Conservation (phyloP, 2,888 invertebrate genomes). For the Microctonus hyperodae region DNA sequence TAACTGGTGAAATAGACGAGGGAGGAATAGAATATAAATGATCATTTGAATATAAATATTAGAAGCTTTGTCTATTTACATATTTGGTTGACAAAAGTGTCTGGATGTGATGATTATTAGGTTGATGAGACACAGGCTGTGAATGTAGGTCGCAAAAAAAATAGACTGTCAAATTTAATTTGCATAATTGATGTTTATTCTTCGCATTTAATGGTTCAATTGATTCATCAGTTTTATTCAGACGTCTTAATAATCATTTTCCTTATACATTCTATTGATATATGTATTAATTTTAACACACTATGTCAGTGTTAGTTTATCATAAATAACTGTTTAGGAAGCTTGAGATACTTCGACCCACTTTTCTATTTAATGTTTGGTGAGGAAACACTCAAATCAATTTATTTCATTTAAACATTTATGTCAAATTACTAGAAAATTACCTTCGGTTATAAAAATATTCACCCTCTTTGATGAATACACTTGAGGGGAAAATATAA, state of each 20-base stretch:
- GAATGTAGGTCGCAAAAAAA: slow-evolving; percentile 13
- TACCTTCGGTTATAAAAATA: not conserved
- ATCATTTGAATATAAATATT: not conserved
- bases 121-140: not conserved
- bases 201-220: not conserved
- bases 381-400: slow-evolving; percentile 39
- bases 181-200: slow-evolving; percentile 10
- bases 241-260: too few relatives aligned
- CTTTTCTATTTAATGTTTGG: slow-evolving; percentile 38
- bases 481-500: not conserved
- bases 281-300: too few relatives aligned
- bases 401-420: slow-evolving; percentile 28
- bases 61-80: not conserved
- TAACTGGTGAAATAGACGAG: not conserved
- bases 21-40: not conserved
- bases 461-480: not conserved
- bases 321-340: slow-evolving; percentile 34
- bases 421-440: not conserved
- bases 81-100: not conserved
- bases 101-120: not conserved
- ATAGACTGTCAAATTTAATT: slow-evolving; percentile 1
- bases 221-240: not conserved
- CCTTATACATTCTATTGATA: too few relatives aligned
- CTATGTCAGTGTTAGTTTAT: slow-evolving; percentile 38
- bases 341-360: slow-evolving; percentile 35